Conservation (phyloP, 2,113 vertebrate species). For the Apteryx owenii region DNA sequence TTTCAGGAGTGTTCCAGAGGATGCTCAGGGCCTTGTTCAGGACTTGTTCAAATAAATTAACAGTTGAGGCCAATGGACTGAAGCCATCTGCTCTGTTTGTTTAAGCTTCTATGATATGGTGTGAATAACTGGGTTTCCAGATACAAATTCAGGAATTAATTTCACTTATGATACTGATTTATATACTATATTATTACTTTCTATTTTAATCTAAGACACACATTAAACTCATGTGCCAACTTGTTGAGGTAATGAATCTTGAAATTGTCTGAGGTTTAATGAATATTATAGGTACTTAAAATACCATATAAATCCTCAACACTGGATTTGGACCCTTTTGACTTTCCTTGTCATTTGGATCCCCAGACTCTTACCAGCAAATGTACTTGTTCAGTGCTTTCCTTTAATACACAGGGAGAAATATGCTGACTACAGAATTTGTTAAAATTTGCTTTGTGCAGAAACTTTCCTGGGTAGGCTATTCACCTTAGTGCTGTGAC, state of each 20-base stretch:
- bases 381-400: not conserved
- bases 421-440: not conserved
- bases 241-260: not conserved
- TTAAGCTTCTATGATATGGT: not conserved
- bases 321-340: not conserved
- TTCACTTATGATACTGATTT: not conserved
- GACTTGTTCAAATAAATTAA: not conserved
- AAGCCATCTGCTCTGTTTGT: not conserved
- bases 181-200: not conserved
- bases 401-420: not conserved
- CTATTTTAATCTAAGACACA: not conserved
- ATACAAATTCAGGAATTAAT: not conserved
- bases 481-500: fast-evolving
- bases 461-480: not conserved
- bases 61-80: not conserved
- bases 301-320: not conserved
- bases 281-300: not conserved
- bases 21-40: not conserved
- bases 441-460: not conserved
- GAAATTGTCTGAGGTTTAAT: not conserved
- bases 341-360: not conserved
- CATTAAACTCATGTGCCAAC: not conserved
- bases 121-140: not conserved
- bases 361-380: not conserved
- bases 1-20: not conserved